Conservation (phyloP, 1,140 invertebrate genomes). For the Drepana arcuata region DNA sequence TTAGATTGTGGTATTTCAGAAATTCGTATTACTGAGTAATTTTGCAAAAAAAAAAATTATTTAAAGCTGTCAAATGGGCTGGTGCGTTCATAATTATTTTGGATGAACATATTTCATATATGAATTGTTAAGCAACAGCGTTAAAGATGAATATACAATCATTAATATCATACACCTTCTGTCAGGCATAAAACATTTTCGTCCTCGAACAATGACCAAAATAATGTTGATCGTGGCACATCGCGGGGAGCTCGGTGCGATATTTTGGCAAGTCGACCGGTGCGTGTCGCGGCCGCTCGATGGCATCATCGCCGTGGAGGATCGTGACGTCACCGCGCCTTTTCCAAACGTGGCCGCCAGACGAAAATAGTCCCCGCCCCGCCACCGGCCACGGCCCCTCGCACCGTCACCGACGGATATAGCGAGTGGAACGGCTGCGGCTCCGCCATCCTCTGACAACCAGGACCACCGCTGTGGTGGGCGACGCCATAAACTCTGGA, state of each 20-base stretch:
- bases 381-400: slow-evolving; percentile 42
- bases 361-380: slow-evolving; percentile 68
- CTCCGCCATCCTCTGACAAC: slow-evolving; percentile 17
- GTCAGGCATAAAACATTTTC: slow-evolving; percentile 16
- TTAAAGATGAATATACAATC: too few species aligned
- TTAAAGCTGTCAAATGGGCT: too few species aligned
- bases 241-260: slow-evolving; percentile 41
- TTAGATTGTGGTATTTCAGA: too few species aligned
- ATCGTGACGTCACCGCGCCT: slow-evolving; percentile 67
- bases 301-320: slow-evolving; percentile 66
- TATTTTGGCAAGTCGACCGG: slow-evolving; percentile 64
- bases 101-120: too few species aligned
- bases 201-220: slow-evolving; percentile 54
- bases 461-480: neutral
- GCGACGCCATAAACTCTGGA: too few species aligned
- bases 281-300: slow-evolving; percentile 59
- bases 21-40: too few species aligned
- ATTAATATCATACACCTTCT: too few species aligned
- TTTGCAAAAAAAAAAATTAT: too few species aligned
- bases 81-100: too few species aligned
- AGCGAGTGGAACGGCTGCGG: slow-evolving; percentile 33
- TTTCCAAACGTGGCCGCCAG: slow-evolving; percentile 71
- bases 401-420: slow-evolving; percentile 63
- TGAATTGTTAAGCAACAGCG: too few species aligned
- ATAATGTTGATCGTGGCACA: slow-evolving; percentile 49